Evolutionary conservation across 1,140 invertebrate species (phyloP).

Genomic region (Papilio polyxenes): DNA sequence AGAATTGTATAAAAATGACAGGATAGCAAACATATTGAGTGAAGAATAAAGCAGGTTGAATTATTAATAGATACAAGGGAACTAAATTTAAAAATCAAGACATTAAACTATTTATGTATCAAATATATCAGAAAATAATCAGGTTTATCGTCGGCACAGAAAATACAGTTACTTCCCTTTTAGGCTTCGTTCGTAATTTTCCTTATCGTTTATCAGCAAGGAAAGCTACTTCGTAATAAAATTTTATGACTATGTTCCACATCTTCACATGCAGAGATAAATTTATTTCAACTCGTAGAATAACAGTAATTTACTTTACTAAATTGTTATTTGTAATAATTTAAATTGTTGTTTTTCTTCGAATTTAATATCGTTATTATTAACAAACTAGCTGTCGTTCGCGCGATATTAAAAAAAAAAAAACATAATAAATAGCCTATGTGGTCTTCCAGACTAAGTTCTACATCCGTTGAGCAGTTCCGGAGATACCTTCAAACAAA

Average conservation of each 20-base stretch:
- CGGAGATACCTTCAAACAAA: too few relatives aligned
- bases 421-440: too few relatives aligned
- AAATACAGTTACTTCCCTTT: background rate
- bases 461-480: too few relatives aligned
- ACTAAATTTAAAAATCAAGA: background rate
- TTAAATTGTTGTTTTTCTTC: background rate
- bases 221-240: constrained; percentile 24
- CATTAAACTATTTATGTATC: background rate
- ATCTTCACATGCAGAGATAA: constrained; percentile 18
- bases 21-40: too few relatives aligned
- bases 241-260: constrained; percentile 15
- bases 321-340: background rate
- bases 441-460: too few relatives aligned
- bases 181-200: constrained; percentile 6
- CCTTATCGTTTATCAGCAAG: constrained; percentile 23
- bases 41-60: too few relatives aligned
- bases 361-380: too few relatives aligned
- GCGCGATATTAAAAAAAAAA: too few relatives aligned
- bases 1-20: too few relatives aligned
- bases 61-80: background rate
- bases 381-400: too few relatives aligned
- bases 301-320: constrained; percentile 6
- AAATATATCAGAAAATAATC: background rate
- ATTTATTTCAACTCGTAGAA: background rate
- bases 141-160: background rate